phyloP scores from a whole-genome alignment of 2,113 vertebrate species.

The Dolichotis patagonum region DNA sequence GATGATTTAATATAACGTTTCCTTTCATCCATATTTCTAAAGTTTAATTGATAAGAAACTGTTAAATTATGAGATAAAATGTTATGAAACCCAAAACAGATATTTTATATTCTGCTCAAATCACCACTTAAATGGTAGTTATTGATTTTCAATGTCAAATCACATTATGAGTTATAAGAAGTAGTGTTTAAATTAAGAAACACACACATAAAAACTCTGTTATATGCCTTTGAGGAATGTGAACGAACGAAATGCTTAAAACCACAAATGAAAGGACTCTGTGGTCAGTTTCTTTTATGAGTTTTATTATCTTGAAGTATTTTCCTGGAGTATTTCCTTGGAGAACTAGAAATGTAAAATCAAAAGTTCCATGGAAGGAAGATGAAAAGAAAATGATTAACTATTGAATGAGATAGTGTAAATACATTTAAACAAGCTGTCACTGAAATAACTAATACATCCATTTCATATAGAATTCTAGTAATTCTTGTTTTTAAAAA shows the following conservation, averaged over 20 bases:
- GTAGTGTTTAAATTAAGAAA: background rate
- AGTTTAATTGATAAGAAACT: conserved; percentile 37
- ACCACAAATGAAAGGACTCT: background rate
- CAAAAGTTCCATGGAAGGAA: background rate
- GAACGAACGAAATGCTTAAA: background rate
- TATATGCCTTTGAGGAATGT: background rate
- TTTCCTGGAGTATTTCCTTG: background rate
- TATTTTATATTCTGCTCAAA: conserved; percentile 36
- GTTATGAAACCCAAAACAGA: background rate
- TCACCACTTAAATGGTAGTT: background rate
- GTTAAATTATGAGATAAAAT: conserved; percentile 16
- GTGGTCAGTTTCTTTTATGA: background rate
- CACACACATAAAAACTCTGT: background rate
- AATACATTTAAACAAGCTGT: background rate
- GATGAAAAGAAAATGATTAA: conserved; percentile 43
- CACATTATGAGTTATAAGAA: background rate
- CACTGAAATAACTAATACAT: background rate
- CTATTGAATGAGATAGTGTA: background rate
- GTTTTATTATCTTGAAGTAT: background rate
- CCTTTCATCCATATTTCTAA: conserved; percentile 27
- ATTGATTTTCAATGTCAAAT: background rate
- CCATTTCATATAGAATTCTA: background rate
- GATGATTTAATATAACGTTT: conserved; percentile 14
- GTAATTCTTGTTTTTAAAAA: background rate
- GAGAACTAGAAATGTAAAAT: background rate